Percentiles rank a stretch among this genome's conserved stretches.
These are phyloP conservation scores for Hyposoter dolosus DNA, from an alignment of 2,888 invertebrate species.

Conservation along the genomic window DNA sequence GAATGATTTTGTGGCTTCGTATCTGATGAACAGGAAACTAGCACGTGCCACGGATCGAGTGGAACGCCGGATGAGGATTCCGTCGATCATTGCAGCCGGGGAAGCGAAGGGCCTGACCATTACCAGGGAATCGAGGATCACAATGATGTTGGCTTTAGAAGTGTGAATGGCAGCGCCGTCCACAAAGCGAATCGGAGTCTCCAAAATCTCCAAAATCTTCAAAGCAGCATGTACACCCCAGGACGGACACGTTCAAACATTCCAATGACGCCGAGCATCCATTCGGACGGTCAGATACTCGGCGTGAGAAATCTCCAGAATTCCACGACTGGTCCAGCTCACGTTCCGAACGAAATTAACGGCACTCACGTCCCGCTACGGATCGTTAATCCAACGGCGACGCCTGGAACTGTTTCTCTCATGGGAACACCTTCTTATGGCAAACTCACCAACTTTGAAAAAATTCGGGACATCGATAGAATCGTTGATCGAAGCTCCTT, in stretches of 20 bases:
- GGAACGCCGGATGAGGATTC: conserved; percentile 67
- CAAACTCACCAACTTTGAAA: conserved; percentile 69
- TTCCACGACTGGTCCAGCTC: conserved; percentile 71
- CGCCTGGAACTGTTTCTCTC: conserved; percentile 58
- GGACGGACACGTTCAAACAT: conserved; percentile 54
- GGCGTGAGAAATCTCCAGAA: conserved; percentile 79
- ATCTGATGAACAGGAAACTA: conserved; percentile 56
- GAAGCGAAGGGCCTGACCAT: conserved; percentile 55
- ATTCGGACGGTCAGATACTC: conserved; percentile 79
- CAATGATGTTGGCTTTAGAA: conserved; percentile 46
- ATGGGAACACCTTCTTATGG: conserved; percentile 69
- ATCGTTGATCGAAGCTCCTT: conserved; percentile 78
- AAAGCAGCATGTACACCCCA: conserved; percentile 74
- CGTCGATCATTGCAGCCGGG: conserved; percentile 61
- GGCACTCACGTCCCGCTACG: conserved; percentile 61
- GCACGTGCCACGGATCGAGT: conserved; percentile 65
- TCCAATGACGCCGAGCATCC: conserved; percentile 66
- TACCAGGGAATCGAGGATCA: conserved; percentile 64
- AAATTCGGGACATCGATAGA: conserved; percentile 69
- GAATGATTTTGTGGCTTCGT: neutral
- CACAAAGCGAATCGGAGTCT: conserved; percentile 79
- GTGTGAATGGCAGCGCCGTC: conserved; percentile 71
- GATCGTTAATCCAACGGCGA: conserved; percentile 60
- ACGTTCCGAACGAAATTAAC: conserved; percentile 67
- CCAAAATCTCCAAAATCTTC: conserved; percentile 77